Evolutionary conservation across 2,113 vertebrate species (phyloP).

Genomic region (Jacana jacana): DNA sequence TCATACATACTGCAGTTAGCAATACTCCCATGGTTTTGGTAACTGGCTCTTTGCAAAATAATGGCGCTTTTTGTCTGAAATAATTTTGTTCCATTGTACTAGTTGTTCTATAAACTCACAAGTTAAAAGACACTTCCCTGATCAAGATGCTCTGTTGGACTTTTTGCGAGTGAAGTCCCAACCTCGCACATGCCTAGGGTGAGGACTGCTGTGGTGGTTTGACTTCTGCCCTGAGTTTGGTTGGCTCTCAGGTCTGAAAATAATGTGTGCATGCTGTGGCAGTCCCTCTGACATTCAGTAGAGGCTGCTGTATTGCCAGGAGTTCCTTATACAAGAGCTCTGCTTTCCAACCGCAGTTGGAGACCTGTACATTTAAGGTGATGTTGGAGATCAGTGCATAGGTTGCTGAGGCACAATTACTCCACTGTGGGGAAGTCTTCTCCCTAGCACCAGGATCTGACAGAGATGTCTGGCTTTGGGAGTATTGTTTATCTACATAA

Average conservation of each 20-base stretch:
- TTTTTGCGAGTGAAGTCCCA: neutral
- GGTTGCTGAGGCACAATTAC: neutral
- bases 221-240: neutral
- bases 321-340: neutral
- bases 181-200: neutral
- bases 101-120: neutral
- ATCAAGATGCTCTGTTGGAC: neutral
- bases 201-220: neutral
- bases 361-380: neutral
- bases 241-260: too few species aligned
- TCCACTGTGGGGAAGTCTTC: neutral
- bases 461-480: too few species aligned
- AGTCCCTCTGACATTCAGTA: too few species aligned
- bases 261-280: neutral
- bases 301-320: neutral
- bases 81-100: neutral
- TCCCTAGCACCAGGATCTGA: neutral
- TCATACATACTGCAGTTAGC: neutral
- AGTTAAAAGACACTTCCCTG: neutral
- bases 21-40: neutral
- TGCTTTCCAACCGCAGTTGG: neutral
- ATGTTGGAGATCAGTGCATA: neutral
- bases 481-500: neutral
- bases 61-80: neutral
- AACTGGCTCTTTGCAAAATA: neutral